Conservation (phyloP, 2,113 vertebrate species). For the Apeltes quadracus region DNA sequence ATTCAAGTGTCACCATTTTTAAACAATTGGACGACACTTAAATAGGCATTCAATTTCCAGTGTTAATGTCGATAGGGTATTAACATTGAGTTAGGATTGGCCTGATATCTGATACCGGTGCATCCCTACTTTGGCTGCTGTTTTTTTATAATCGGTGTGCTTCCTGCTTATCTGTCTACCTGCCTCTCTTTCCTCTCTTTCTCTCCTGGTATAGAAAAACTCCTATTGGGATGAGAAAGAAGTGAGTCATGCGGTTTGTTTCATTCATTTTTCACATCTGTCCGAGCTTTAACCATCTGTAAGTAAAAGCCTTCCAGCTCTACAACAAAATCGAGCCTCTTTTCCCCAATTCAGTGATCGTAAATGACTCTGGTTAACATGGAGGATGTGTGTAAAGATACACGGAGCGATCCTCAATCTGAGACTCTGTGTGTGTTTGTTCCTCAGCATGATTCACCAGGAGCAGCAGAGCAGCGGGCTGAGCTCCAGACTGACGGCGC, state of each 20-base stretch:
- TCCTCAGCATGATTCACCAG: constrained; percentile 89
- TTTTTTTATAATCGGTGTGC: constrained; percentile 45
- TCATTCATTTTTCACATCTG: constrained; percentile 45
- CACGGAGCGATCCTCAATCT: not conserved
- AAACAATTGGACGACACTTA: not conserved
- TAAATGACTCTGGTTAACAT: not conserved
- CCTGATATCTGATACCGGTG: not conserved
- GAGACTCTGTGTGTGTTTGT: constrained; percentile 20
- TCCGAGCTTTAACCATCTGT: constrained; percentile 36
- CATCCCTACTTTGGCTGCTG: constrained; percentile 5
- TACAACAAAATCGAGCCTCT: constrained; percentile 13
- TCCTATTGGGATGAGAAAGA: constrained; percentile 85
- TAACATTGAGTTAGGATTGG: not conserved
- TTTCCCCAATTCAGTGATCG: constrained; percentile 40
- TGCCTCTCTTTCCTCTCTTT: constrained; percentile 58
- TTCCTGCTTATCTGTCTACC: constrained; percentile 41
- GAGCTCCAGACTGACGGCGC: constrained; percentile 85
- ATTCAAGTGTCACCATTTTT: not conserved
- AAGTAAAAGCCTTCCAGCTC: constrained; percentile 32
- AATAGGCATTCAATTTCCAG: not conserved
- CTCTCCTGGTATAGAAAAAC: constrained; percentile 82
- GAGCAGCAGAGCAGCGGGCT: constrained; percentile 87
- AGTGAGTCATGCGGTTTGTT: constrained; percentile 79
- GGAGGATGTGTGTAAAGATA: constrained; percentile 1
- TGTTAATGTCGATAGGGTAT: not conserved